Base-by-base conservation (phyloP, 2,113 vertebrate genomes). In the Sylvia atricapilla region DNA sequence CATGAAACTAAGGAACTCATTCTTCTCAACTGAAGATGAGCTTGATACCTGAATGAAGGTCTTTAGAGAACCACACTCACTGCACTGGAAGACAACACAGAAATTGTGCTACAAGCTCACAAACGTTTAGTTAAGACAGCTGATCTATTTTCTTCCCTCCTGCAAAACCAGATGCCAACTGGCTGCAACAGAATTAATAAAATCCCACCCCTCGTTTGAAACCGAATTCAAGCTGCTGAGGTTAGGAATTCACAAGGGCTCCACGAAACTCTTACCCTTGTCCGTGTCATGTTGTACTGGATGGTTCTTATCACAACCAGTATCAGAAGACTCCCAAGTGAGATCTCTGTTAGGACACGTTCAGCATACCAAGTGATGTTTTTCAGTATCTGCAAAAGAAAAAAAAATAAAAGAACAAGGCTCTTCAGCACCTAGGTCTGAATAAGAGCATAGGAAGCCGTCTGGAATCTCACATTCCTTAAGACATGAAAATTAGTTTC, bases 251-350 rank as follows among this genome's bases (percentile, higher is more conserved):
- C 33, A 7, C 7, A 52, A 90, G 33, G 1, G 8, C 41, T 50
- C 37, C 35, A 19, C 0, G 0, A 6, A 85, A 47, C n/a, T 92
- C 98, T 98, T 96, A 99, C 99, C 98, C 99, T 98, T n/a, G 99
- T 99, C 70, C 99, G 97, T 16, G 99, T 99, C 99, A 99, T 99
- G 98, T 99, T 99, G 97, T 99, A 99, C 89, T 99, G 99, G 95
- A 99, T 99, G 93, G 99, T 99, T 97, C 99, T 98, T 95, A 99
- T 99, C 87, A 99, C 99, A 3, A 99, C 99, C 52, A 99, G 96
- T 92, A 99, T 99, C 92, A 99, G 98, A 86, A 99, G 98, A 95
- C 99, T 99, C 52, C 99, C 99, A 64, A 99, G 97, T 13, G 99
- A 99, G 97, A 99, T 99, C 96, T 99, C 99, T 21, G 99, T 99